Conservation (phyloP, 1,140 invertebrate species). For the Venustaconcha ellipsiformis region DNA sequence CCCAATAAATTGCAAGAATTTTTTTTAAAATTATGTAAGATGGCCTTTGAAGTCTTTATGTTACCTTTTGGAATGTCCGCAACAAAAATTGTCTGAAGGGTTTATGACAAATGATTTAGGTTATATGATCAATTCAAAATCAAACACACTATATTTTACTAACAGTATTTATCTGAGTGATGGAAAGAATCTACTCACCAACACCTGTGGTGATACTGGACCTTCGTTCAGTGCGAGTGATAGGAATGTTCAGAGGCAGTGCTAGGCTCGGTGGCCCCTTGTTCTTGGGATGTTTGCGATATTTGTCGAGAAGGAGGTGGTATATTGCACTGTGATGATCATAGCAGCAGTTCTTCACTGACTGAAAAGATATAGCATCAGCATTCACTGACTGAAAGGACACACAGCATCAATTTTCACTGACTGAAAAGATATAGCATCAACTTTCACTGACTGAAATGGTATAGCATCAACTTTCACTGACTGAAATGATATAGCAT, state of each 20-base stretch:
- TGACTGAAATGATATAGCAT: too few relatives aligned
- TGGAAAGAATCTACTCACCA: conserved; percentile 54
- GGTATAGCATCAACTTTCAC: too few relatives aligned
- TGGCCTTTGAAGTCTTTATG: too few relatives aligned
- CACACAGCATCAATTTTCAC: neutral
- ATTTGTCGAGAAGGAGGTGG: conserved; percentile 85
- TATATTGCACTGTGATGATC: conserved; percentile 97
- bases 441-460: too few relatives aligned
- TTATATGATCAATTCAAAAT: too few relatives aligned
- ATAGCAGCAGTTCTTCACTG: conserved; percentile 86
- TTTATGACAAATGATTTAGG: too few relatives aligned
- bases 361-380: conserved; percentile 74
- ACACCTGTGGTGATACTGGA: conserved; percentile 79
- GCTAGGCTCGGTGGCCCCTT: conserved; percentile 36
- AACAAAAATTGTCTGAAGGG: too few relatives aligned
- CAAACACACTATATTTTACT: neutral
- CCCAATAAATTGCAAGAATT: too few relatives aligned
- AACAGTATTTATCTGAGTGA: neutral
- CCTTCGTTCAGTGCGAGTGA: conserved; percentile 66
- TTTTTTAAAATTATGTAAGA: too few relatives aligned
- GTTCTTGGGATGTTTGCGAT: conserved; percentile 70
- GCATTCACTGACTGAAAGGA: neutral
- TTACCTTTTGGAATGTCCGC: too few relatives aligned
- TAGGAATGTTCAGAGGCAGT: conserved; percentile 67
- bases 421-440: too few relatives aligned